Evolutionary conservation across 2,888 invertebrate species (phyloP), one percentile per base, ranked within the genome.

Genomic region (Dolichomitus sp.): DNA sequence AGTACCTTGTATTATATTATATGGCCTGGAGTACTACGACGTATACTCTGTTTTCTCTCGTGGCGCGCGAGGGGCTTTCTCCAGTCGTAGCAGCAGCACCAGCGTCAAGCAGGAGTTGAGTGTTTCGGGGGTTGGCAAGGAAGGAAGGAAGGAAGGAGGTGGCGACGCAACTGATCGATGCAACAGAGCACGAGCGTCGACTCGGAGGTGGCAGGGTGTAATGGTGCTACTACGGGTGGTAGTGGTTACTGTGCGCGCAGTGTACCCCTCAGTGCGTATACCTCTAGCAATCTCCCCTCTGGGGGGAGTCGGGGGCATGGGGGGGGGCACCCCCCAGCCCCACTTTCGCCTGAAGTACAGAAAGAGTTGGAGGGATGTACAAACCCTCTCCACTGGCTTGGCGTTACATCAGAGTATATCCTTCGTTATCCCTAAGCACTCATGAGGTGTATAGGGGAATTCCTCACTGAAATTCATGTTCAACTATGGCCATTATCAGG

Each of bases 81-180:
- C 4, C 30, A 57, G 63, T 63, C 23, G 59, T 19, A 19, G 59
- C 23, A 37, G 65, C 27, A 50, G 70, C 54, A 37, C 52, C 14
- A 69, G 52, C 54, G 78, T 61, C 76, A 54, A 81, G 75, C 69
- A 54, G 80, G 85, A 84, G 84, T 88, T 88, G 87, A 88, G 86
- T 89, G 86, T 88, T 80, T 66, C 80, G 68, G 78, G 73, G 84
- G 75, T 70, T 75, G 87, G 87, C 87, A 87, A 88, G 87, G 78
- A 74, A 80, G 82, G 80, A 81, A 74, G 75, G 72, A 83, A 74
- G 84, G 81, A 80, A 83, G 88, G 89, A 86, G 90, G 88, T 87
- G 88, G 89, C 86, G 90, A 86, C 90, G 90, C 90, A 91, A 89
- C 92, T 92, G 92, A 93, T 93, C 93, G 92, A 92, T 92, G 91